Evolutionary conservation across 2,113 vertebrate species (phyloP).

Genomic region (Psettodes erumei): DNA sequence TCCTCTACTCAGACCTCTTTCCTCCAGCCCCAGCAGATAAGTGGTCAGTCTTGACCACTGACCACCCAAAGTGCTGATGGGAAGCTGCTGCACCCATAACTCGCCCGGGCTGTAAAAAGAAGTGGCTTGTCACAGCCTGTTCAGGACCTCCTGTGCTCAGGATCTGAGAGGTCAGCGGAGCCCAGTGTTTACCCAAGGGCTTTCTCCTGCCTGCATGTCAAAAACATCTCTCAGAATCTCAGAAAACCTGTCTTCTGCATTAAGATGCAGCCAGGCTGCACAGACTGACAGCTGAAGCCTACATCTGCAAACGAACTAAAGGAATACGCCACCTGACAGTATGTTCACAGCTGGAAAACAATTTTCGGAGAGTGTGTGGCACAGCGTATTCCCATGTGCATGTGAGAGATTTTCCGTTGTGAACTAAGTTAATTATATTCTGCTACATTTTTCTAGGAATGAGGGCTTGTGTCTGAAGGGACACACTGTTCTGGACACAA

Average conservation of each 20-base stretch:
- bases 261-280: neutral
- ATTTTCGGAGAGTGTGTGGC: neutral
- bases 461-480: too few species aligned
- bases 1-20: neutral
- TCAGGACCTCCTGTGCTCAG: constrained; percentile 48
- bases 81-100: constrained; percentile 41
- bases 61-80: constrained; percentile 45
- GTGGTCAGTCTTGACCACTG: constrained; percentile 16
- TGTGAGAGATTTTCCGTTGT: too few species aligned
- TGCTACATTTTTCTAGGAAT: too few species aligned
- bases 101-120: constrained; percentile 66
- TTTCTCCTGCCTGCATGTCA: constrained; percentile 17
- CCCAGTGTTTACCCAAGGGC: constrained; percentile 2
- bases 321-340: neutral
- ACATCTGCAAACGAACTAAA: neutral
- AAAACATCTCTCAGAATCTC: neutral
- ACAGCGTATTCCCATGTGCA: too few species aligned
- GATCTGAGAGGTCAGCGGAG: constrained; percentile 35
- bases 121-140: constrained; percentile 61
- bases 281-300: constrained; percentile 8
- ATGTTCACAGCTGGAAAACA: neutral
- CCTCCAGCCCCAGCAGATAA: constrained; percentile 3
- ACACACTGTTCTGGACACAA: too few species aligned
- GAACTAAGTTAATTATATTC: too few species aligned
- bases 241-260: neutral